phyloP scores from a whole-genome alignment of 2,797 vertebrate genomes.

The Percopsis omiscomaycus region DNA sequence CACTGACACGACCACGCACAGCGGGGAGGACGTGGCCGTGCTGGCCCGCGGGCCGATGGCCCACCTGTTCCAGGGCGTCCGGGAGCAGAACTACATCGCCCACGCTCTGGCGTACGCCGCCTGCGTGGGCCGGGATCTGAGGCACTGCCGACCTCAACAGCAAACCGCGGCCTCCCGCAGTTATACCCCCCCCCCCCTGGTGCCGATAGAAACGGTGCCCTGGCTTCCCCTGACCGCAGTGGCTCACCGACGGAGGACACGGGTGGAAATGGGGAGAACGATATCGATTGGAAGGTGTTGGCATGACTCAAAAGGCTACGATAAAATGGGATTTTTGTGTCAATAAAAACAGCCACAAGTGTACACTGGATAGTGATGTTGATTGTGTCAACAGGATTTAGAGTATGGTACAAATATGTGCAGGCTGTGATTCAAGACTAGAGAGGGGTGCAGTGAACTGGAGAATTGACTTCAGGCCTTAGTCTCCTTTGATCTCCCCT shows the following conservation, averaged over 20 bases:
- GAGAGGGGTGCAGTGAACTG: constrained; percentile 1
- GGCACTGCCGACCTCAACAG: constrained; percentile 65
- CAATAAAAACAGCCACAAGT: too few species aligned
- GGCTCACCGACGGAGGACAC: too few species aligned
- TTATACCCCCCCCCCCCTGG: not conserved
- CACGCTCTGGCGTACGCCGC: constrained; percentile 79
- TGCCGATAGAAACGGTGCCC: too few species aligned
- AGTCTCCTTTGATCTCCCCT: constrained; percentile 43
- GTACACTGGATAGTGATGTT: too few species aligned
- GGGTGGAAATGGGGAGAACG: too few species aligned
- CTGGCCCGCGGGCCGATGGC: constrained; percentile 81
- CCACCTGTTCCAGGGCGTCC: constrained; percentile 80
- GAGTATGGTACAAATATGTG: not conserved
- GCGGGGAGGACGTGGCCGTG: constrained; percentile 80
- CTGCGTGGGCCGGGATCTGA: constrained; percentile 72
- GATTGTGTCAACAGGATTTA: too few species aligned
- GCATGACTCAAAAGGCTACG: too few species aligned
- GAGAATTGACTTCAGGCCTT: constrained; percentile 10
- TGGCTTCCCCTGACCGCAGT: too few species aligned
- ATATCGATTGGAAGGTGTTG: too few species aligned
- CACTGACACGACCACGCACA: constrained; percentile 70
- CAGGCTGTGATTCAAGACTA: constrained; percentile 2
- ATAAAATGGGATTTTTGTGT: too few species aligned
- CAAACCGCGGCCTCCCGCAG: not conserved
- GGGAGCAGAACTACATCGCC: constrained; percentile 81